phyloP scores from a whole-genome alignment of 2,797 vertebrate genomes.

The Brachyrhaphis roseni region DNA sequence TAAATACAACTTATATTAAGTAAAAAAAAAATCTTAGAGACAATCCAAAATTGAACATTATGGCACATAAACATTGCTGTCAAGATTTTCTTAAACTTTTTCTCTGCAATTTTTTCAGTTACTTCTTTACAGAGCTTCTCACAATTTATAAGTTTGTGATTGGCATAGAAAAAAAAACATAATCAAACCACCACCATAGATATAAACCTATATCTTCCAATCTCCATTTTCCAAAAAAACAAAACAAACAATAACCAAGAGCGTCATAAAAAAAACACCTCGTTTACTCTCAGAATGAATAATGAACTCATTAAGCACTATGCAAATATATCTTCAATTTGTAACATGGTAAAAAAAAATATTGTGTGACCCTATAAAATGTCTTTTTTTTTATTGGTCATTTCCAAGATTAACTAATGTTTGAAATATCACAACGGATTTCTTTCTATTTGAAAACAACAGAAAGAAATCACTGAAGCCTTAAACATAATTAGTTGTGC shows the following conservation, averaged over 20 bases:
- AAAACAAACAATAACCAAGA: background rate
- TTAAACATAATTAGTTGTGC: too few relatives aligned
- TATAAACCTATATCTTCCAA: background rate
- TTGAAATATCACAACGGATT: background rate
- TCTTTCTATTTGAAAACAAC: background rate
- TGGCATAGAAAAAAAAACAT: background rate
- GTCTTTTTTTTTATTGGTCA: background rate
- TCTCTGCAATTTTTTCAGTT: background rate
- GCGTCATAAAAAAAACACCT: background rate
- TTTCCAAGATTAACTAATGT: background rate
- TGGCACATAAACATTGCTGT: background rate
- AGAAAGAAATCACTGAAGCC: conserved; percentile 2
- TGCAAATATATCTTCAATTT: background rate
- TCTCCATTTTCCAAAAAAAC: background rate
- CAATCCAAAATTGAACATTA: background rate
- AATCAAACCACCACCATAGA: background rate
- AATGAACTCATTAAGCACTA: background rate
- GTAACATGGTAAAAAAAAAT: background rate
- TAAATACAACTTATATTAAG: background rate
- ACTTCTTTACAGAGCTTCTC: background rate
- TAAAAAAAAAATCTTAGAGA: background rate
- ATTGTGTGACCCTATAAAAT: background rate
- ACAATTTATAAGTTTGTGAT: too few relatives aligned
- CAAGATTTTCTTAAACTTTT: background rate
- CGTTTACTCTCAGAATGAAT: background rate